These are phyloP conservation scores for Zaprionus inermis DNA, from an alignment of 1,140 invertebrate species.

Conservation along the genomic window DNA sequence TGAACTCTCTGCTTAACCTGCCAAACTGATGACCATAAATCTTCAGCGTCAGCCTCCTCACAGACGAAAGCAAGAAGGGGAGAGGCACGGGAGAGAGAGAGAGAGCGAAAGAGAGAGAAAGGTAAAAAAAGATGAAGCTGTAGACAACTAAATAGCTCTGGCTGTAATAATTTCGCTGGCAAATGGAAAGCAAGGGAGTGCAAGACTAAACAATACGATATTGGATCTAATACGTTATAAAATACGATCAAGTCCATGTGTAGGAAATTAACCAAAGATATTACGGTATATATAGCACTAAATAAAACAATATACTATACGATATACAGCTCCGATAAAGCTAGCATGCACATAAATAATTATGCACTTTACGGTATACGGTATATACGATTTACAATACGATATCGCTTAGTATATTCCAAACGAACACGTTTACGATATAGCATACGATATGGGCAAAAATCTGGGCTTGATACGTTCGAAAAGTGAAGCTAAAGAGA, in stretches of 20 bases:
- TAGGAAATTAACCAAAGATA: no score
- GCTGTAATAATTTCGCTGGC: not conserved
- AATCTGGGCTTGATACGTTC: not conserved
- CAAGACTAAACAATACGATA: not conserved
- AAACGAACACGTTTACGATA: not conserved
- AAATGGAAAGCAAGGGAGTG: not conserved
- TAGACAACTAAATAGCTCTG: not conserved
- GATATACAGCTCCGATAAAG: not conserved
- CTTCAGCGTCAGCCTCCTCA: conserved; percentile 12
- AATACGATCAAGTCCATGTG: not conserved
- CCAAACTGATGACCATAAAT: conserved; percentile 46
- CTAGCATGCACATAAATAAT: not conserved
- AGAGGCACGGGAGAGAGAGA: not conserved
- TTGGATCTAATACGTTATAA: not conserved
- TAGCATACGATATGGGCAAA: not conserved
- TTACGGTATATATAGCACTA: no score
- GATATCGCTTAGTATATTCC: not conserved
- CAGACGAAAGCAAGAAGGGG: not conserved
- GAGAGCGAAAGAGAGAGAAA: not conserved
- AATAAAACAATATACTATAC: not conserved
- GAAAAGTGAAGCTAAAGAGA: not conserved
- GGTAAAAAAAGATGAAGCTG: not conserved
- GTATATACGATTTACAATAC: not conserved
- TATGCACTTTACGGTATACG: not conserved
- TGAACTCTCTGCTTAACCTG: conserved; percentile 52